A percentile compares a stretch with the other conserved stretches of the same genome.
These are phyloP conservation scores for Pantala flavescens DNA, from an alignment of 1,140 invertebrate genomes.

Conservation along the genomic window DNA sequence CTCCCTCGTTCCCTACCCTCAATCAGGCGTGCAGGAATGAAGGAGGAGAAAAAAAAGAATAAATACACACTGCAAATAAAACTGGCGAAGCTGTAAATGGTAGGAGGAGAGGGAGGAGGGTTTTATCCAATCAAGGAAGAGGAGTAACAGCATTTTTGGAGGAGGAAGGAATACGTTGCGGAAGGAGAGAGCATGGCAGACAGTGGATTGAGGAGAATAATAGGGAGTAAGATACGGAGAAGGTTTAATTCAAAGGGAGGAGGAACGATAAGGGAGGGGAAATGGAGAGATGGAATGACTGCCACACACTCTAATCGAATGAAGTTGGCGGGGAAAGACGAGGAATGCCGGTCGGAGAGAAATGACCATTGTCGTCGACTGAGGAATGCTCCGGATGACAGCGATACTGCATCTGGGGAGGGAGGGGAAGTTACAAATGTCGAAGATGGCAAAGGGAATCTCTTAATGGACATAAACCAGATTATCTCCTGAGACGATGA, in stretches of 20 bases:
- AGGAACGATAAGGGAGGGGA: not conserved
- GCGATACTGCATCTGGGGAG: not conserved
- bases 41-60: constrained; percentile 2
- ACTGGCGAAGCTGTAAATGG: not conserved
- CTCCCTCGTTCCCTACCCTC: too few relatives aligned
- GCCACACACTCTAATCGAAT: too few relatives aligned
- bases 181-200: not conserved
- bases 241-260: not conserved
- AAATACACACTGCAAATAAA: constrained; percentile 4
- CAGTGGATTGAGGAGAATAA: not conserved
- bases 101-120: not conserved
- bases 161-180: not conserved
- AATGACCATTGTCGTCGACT: not conserved
- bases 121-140: not conserved
- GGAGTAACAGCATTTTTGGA: not conserved
- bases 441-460: not conserved
- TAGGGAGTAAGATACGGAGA: not conserved
- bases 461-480: not conserved
- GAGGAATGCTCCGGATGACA: not conserved
- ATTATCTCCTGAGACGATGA: not conserved
- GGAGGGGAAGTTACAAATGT: not conserved
- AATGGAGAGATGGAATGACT: too few relatives aligned
- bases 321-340: too few relatives aligned
- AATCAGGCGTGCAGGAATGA: not conserved
- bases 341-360: too few relatives aligned